Conservation (phyloP, 1,140 invertebrate species). For the Caenorhabditis briggsae region DNA sequence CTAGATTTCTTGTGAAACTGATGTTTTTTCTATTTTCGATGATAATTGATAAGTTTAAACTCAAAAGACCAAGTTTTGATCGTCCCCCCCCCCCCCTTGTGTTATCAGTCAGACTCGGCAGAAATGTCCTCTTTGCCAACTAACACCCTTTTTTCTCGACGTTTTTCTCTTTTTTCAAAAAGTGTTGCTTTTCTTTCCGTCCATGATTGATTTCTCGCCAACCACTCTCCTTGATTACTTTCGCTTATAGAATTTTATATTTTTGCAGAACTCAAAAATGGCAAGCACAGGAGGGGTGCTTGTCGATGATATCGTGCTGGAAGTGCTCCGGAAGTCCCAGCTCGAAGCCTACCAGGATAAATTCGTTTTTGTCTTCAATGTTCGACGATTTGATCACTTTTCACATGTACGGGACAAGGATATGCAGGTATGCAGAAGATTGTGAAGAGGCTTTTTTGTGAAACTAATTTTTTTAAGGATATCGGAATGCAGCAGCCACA, state of each 20-base stretch:
- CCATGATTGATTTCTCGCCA: neutral
- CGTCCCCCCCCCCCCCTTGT: too few relatives aligned
- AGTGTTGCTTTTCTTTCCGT: neutral
- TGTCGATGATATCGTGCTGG: conserved; percentile 40
- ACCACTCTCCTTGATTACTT: neutral
- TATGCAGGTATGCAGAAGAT: neutral
- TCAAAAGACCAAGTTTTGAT: neutral
- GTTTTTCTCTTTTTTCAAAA: neutral
- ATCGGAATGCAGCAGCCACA: conserved; percentile 12
- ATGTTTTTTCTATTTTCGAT: neutral
- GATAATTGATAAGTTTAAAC: too few relatives aligned
- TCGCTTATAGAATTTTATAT: neutral
- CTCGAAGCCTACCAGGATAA: neutral
- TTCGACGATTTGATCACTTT: conserved; percentile 34
- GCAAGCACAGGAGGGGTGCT: conserved; percentile 30
- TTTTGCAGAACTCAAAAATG: conserved; percentile 33
- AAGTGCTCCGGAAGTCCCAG: conserved; percentile 13
- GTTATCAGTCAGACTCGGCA: conserved; percentile 24
- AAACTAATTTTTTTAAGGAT: neutral
- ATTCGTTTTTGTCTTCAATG: conserved; percentile 26
- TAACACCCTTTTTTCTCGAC: conserved; percentile 10
- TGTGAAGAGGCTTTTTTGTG: neutral
- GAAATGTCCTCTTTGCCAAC: conserved; percentile 13
- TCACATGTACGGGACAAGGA: conserved; percentile 50
- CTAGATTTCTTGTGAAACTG: neutral